A percentile compares a stretch with the other conserved stretches of the same genome.
Evolutionary conservation across 2,797 vertebrate species (phyloP).

Genomic region (Paguma larvata): DNA sequence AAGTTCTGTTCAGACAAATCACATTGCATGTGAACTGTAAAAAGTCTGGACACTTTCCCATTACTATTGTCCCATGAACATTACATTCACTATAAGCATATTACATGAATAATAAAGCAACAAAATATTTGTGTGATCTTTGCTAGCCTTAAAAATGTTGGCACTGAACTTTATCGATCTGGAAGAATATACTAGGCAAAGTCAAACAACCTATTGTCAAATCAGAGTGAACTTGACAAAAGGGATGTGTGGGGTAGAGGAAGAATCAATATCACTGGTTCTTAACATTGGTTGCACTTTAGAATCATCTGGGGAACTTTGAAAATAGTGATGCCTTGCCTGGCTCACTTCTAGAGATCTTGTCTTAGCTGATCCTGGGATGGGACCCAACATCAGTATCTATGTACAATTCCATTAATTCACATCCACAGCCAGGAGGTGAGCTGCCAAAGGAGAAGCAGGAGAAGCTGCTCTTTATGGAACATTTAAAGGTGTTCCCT

Average conservation of each 20-base stretch:
- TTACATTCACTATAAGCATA: not conserved
- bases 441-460: not conserved
- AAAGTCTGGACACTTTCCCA: not conserved
- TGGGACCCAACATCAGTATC: not conserved
- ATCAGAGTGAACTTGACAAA: not conserved
- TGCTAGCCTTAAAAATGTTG: not conserved
- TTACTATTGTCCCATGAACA: not conserved
- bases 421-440: not conserved
- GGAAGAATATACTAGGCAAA: not conserved
- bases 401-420: not conserved
- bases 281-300: not conserved
- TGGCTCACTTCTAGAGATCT: not conserved
- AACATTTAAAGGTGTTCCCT: not conserved
- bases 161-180: not conserved
- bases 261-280: not conserved
- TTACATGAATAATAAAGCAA: not conserved
- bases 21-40: not conserved
- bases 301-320: not conserved
- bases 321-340: not conserved
- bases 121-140: not conserved
- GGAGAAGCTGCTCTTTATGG: not conserved
- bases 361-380: not conserved
- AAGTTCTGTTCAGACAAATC: not conserved
- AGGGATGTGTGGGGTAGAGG: not conserved
- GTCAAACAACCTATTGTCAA: not conserved